phyloP scores from a whole-genome alignment of 2,888 invertebrate species.

The Tipula helvola region DNA sequence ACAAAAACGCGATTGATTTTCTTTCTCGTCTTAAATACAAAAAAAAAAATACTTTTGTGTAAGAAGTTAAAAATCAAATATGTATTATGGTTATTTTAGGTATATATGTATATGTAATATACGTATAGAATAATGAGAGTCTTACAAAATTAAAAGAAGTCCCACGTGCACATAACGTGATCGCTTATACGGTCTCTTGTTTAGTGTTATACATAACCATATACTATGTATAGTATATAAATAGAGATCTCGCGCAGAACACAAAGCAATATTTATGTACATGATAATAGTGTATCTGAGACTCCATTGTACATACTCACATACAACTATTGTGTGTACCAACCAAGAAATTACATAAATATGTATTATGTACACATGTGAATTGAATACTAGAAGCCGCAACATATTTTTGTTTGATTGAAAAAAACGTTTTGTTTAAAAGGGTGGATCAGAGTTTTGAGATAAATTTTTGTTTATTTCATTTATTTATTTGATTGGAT shows the following conservation, averaged over 20 bases:
- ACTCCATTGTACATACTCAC: background rate
- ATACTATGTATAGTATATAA: background rate
- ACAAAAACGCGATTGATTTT: background rate
- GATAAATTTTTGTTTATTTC: background rate
- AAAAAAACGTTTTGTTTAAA: background rate
- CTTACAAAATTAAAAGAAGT: background rate
- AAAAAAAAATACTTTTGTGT: background rate
- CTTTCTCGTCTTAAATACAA: background rate
- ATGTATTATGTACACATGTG: background rate
- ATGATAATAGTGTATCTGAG: background rate
- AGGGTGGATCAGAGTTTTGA: background rate
- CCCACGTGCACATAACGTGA: background rate
- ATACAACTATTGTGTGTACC: background rate
- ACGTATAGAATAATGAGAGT: background rate
- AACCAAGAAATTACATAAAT: background rate
- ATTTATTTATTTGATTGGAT: background rate
- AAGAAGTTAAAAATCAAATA: background rate
- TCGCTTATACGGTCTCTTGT: background rate
- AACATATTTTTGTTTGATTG: background rate
- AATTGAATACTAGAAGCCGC: background rate
- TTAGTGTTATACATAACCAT: background rate
- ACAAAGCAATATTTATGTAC: background rate
- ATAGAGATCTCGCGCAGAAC: background rate
- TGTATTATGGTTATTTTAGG: background rate
- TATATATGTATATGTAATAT: background rate